A percentile compares a stretch with the other conserved stretches of the same genome.
These are phyloP conservation scores for Amphiprion ocellaris DNA, from an alignment of 2,113 vertebrate genomes.

Conservation along the genomic window DNA sequence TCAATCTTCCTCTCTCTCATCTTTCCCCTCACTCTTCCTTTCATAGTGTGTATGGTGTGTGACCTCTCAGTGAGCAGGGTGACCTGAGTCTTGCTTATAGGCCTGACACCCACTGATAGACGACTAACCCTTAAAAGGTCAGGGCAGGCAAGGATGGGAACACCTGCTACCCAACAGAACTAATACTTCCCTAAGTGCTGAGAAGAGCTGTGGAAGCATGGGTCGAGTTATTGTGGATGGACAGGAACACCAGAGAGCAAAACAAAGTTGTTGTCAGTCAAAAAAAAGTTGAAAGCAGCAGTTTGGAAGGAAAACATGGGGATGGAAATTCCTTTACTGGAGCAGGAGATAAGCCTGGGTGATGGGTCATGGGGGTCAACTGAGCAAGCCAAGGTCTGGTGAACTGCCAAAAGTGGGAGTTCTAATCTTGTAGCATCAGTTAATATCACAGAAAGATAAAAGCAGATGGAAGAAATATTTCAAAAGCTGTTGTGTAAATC, in stretches of 20 bases:
- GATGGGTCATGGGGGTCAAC: constrained; percentile 16
- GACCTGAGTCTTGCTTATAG: constrained; percentile 89
- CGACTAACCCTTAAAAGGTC: constrained; percentile 89
- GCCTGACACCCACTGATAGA: constrained; percentile 85
- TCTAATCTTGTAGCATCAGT: constrained; percentile 12
- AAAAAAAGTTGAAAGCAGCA: constrained; percentile 53
- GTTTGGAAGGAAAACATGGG: constrained; percentile 48
- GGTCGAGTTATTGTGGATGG: constrained; percentile 39
- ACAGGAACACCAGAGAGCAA: constrained; percentile 53
- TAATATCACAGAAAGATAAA: constrained; percentile 31
- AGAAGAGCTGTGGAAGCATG: constrained; percentile 44
- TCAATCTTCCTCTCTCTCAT: constrained; percentile 84
- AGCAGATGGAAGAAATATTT: constrained; percentile 1
- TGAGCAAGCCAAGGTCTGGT: constrained; percentile 17
- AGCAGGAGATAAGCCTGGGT: constrained; percentile 23
- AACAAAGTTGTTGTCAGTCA: constrained; percentile 71
- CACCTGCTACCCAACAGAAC: constrained; percentile 91
- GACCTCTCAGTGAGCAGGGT: constrained; percentile 88
- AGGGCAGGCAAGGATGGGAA: constrained; percentile 79
- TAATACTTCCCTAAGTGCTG: constrained; percentile 62
- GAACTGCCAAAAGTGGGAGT: neutral
- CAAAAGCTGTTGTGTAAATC: constrained; percentile 1
- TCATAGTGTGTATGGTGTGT: constrained; percentile 83
- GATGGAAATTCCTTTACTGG: constrained; percentile 33
- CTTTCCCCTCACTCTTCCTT: constrained; percentile 74